Conservation (phyloP, 2,797 vertebrate species). For the Gephyroberyx darwinii region DNA sequence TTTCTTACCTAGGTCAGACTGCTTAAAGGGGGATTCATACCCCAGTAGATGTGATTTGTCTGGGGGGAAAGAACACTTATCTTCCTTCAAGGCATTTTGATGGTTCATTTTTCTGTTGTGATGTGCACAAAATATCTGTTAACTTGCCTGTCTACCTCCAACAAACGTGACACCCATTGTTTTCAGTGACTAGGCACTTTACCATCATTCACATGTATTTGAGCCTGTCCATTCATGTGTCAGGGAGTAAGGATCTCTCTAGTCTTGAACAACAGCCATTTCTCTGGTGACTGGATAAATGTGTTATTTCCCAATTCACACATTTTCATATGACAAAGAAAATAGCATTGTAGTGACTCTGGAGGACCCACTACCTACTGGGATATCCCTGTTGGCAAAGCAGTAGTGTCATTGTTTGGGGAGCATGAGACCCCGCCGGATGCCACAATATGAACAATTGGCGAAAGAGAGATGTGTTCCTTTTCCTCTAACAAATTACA, state of each 20-base stretch:
- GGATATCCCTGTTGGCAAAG: too few relatives aligned
- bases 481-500: constrained; percentile 18
- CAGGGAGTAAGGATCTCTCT: constrained; percentile 28
- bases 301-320: constrained; percentile 55
- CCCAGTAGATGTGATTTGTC: constrained; percentile 34
- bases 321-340: constrained; percentile 35
- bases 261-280: constrained; percentile 40
- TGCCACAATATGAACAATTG: background rate
- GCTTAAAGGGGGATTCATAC: constrained; percentile 39
- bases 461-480: constrained; percentile 10
- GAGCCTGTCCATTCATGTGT: constrained; percentile 56
- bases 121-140: background rate
- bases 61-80: constrained; percentile 16
- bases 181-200: constrained; percentile 42
- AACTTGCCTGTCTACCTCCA: background rate
- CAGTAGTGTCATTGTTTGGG: constrained; percentile 7
- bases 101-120: constrained; percentile 36
- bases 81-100: constrained; percentile 30
- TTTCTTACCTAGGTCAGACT: constrained; percentile 45
- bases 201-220: constrained; percentile 29
- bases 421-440: constrained; percentile 29
- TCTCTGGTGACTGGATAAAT: constrained; percentile 42
- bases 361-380: constrained; percentile 10
- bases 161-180: constrained; percentile 49
- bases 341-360: constrained; percentile 36